phyloP scores from a whole-genome alignment of 2,888 invertebrate species.

The Hypercompe scribonia region DNA sequence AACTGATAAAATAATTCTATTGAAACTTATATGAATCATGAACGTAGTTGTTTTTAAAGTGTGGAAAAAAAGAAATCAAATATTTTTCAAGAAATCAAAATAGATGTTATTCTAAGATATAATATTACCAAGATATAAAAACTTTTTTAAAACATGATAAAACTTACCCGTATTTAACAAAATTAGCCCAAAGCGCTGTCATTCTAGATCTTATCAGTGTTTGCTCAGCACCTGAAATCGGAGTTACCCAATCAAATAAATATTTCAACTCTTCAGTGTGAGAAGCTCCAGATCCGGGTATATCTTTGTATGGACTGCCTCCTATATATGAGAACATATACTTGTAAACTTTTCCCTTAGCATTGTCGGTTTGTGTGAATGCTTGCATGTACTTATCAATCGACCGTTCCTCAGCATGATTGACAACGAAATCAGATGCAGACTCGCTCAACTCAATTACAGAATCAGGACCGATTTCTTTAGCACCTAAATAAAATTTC shows the following conservation, averaged over 20 bases:
- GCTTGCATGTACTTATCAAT: slow-evolving; percentile 57
- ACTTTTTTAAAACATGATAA: neutral
- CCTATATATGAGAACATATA: slow-evolving; percentile 62
- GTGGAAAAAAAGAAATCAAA: no score
- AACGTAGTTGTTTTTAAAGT: no score
- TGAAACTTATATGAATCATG: no score
- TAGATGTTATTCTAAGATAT: no score
- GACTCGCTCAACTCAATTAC: slow-evolving; percentile 57
- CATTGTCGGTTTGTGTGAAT: slow-evolving; percentile 15
- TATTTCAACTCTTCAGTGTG: slow-evolving; percentile 64
- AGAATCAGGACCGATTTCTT: slow-evolving; percentile 48
- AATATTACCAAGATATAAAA: no score
- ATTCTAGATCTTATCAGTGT: slow-evolving; percentile 59
- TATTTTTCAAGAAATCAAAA: no score
- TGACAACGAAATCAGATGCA: slow-evolving; percentile 56
- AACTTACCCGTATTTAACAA: slow-evolving; percentile 66
- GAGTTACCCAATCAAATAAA: slow-evolving; percentile 51
- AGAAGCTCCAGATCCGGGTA: slow-evolving; percentile 56
- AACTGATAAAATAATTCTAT: no score
- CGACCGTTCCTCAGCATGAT: slow-evolving; percentile 58
- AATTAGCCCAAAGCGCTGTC: slow-evolving; percentile 66
- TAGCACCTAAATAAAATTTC: slow-evolving; percentile 56
- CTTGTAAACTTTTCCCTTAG: slow-evolving; percentile 50
- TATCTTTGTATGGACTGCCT: slow-evolving; percentile 52
- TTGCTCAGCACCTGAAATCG: slow-evolving; percentile 52